A percentile compares a stretch with the other conserved stretches of the same genome.
phyloP scores from a whole-genome alignment of 2,113 vertebrate genomes.

The Trichechus manatus region DNA sequence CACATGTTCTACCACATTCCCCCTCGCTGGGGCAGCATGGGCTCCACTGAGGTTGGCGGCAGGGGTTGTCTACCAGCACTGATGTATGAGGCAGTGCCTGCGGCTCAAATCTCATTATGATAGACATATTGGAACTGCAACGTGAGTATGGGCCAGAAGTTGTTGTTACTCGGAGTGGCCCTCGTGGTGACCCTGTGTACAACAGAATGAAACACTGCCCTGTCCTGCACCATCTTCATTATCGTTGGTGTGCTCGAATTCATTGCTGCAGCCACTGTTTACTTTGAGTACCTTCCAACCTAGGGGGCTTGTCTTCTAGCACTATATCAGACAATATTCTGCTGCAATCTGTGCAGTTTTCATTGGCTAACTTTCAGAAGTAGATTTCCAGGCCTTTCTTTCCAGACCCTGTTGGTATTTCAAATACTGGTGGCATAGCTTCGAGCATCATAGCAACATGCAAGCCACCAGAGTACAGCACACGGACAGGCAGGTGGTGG shows the following conservation, averaged over 20 bases:
- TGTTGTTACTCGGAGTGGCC: background rate
- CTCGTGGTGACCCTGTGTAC: background rate
- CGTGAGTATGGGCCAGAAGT: background rate
- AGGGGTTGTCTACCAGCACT: background rate
- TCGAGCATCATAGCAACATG: background rate
- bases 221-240: background rate
- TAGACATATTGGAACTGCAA: background rate
- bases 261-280: background rate
- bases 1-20: rapidly evolving
- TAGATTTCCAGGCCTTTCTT: background rate
- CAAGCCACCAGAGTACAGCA: background rate
- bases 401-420: background rate
- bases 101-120: background rate
- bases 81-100: rapidly evolving
- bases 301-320: background rate
- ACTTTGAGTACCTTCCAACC: background rate
- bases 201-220: background rate
- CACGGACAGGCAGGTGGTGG: background rate
- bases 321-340: background rate
- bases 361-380: background rate
- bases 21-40: rapidly evolving
- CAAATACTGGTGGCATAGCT: background rate
- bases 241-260: too few species aligned
- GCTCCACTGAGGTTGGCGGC: background rate
- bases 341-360: background rate